Conservation (phyloP, 92 coral and sea anemone species). For the Virgularia gustaviana region DNA sequence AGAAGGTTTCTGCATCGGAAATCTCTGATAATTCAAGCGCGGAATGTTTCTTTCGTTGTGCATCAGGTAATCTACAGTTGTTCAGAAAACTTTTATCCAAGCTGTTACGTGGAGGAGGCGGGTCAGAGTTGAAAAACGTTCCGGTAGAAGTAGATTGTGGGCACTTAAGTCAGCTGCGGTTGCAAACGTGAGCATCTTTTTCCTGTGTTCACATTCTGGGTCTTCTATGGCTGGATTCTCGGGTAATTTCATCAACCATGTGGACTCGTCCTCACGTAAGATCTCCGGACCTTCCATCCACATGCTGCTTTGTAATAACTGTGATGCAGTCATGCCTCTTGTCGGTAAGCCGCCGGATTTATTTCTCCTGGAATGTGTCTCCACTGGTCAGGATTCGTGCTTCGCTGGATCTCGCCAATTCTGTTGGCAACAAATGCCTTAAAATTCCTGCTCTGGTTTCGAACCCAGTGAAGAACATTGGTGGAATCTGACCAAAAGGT, state of each 20-base stretch:
- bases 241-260: conserved; percentile 44
- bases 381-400: conserved; percentile 16
- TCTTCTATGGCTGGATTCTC: background rate
- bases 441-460: conserved; percentile 12
- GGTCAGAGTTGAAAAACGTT: conserved; percentile 30
- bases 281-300: conserved; percentile 45
- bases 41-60: background rate
- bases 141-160: conserved; percentile 28
- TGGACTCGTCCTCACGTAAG: conserved; percentile 31
- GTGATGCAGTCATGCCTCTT: conserved; percentile 40
- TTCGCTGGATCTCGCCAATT: conserved; percentile 14
- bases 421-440: conserved; percentile 15
- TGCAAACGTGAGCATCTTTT: background rate
- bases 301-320: conserved; percentile 20
- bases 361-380: conserved; percentile 35
- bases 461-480: conserved; percentile 19
- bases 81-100: conserved; percentile 31
- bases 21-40: background rate
- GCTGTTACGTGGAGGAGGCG: conserved; percentile 46
- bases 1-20: conserved; percentile 29
- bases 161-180: background rate
- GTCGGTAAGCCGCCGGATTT: conserved; percentile 49
- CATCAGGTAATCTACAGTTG: conserved; percentile 20
- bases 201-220: conserved; percentile 21
- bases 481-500: conserved; percentile 26